Evolutionary conservation across 1,140 invertebrate species (phyloP).

Genomic region (Triops longicaudatus): DNA sequence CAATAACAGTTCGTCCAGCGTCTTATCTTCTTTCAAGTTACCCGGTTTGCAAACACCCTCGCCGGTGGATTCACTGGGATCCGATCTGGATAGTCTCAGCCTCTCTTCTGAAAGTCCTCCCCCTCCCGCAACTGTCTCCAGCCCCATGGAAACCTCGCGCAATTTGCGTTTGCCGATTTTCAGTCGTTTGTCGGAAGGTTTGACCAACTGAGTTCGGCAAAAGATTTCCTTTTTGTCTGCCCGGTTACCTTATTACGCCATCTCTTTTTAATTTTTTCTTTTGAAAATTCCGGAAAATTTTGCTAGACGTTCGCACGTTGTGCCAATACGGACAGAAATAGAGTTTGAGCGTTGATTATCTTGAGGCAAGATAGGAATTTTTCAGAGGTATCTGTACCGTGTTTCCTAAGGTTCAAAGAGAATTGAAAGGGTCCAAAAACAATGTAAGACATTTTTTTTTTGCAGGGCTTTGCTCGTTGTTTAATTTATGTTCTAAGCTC

Average conservation of each 20-base stretch:
- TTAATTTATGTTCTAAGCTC: conserved; percentile 8
- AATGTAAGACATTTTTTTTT: not conserved
- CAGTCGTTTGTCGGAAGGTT: conserved; percentile 26
- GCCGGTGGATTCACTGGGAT: conserved; percentile 28
- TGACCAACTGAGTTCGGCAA: conserved; percentile 17
- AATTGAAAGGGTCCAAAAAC: not conserved
- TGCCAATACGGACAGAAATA: not conserved
- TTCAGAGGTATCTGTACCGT: not conserved
- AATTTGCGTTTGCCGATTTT: conserved; percentile 27
- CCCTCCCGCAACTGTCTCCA: conserved; percentile 28
- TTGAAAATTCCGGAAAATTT: not conserved
- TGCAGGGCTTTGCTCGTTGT: conserved; percentile 10
- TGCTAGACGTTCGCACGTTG: conserved; percentile 5
- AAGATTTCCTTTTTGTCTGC: not conserved
- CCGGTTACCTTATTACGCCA: not conserved
- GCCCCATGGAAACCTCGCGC: conserved; percentile 28
- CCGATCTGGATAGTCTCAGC: conserved; percentile 28
- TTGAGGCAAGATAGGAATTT: not conserved
- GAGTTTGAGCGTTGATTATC: not conserved
- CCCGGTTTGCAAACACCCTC: conserved; percentile 26
- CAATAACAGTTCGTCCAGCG: not conserved
- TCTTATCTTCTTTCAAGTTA: conserved; percentile 16
- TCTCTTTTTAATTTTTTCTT: not conserved
- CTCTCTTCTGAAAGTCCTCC: conserved; percentile 15
- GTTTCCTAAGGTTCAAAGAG: not conserved